Evolutionary conservation across 1,140 invertebrate genomes (phyloP).

Genomic region (Mamestra configurata): DNA sequence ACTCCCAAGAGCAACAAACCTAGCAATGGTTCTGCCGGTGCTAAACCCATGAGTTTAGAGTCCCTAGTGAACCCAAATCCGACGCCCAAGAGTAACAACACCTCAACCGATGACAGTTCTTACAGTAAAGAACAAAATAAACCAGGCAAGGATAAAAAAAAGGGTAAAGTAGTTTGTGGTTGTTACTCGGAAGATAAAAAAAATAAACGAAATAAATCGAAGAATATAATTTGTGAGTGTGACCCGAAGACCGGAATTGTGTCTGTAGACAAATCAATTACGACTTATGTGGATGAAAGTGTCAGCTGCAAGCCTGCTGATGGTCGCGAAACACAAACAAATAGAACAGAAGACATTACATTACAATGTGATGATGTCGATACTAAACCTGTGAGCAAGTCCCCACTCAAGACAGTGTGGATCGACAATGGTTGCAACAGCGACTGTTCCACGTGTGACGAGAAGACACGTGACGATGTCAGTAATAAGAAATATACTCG

Average conservation of each 20-base stretch:
- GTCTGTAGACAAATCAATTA: conserved; percentile 65
- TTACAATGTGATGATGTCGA: too few relatives aligned
- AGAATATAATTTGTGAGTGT: conserved; percentile 57
- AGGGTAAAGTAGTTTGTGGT: background rate
- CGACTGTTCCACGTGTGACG: too few relatives aligned
- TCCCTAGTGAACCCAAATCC: background rate
- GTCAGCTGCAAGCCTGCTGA: conserved; percentile 39
- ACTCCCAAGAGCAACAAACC: background rate
- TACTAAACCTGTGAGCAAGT: too few relatives aligned
- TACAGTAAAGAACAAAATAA: background rate
- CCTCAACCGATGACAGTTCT: background rate
- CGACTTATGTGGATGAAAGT: conserved; percentile 63
- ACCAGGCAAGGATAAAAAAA: background rate
- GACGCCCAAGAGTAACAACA: background rate
- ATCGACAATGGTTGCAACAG: too few relatives aligned
- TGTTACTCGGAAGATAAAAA: background rate
- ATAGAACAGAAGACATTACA: background rate
- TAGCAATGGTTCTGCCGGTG: background rate
- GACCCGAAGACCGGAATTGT: background rate
- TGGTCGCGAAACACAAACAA: conserved; percentile 60
- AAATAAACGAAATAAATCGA: background rate
- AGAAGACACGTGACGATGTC: background rate
- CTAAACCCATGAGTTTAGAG: background rate
- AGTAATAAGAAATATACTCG: background rate
- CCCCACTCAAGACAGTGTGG: too few relatives aligned